Conservation (phyloP, 2,113 vertebrate species). For the Mormyrus lacerda region DNA sequence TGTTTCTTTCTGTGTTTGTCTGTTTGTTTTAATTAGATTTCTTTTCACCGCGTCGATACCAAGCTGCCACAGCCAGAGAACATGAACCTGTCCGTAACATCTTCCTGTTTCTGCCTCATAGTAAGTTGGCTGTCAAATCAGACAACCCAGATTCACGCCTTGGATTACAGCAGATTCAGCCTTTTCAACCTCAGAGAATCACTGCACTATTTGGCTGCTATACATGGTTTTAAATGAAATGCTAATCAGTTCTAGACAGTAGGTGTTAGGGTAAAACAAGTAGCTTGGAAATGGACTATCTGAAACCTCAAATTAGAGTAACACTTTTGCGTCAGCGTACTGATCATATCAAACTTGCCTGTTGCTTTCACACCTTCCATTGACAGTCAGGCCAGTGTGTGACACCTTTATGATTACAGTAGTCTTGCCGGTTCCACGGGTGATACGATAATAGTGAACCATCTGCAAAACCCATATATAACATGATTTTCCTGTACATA, state of each 20-base stretch:
- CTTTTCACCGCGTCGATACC: slow-evolving; percentile 47
- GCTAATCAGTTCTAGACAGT: background rate
- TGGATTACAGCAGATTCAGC: background rate
- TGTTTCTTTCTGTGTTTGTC: slow-evolving; percentile 37
- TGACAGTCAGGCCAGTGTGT: background rate
- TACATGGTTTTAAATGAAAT: background rate
- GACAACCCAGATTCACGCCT: slow-evolving; percentile 24
- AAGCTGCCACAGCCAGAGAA: slow-evolving; percentile 47
- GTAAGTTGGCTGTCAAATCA: slow-evolving; percentile 46
- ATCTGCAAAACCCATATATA: background rate
- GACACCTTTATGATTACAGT: background rate
- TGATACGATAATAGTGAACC: background rate
- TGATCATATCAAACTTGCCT: background rate
- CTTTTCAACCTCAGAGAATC: background rate
- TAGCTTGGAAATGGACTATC: background rate
- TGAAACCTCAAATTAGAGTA: background rate
- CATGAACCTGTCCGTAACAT: slow-evolving; percentile 42
- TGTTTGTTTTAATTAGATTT: slow-evolving; percentile 49
- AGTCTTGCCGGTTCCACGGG: background rate
- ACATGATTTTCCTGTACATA: background rate
- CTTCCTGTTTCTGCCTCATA: slow-evolving; percentile 51
- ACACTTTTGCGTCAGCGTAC: background rate
- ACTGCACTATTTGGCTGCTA: background rate
- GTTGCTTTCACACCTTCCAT: background rate
- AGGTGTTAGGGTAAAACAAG: background rate